phyloP scores from a whole-genome alignment of 2,797 vertebrate genomes.

The Acanthopagrus latus region DNA sequence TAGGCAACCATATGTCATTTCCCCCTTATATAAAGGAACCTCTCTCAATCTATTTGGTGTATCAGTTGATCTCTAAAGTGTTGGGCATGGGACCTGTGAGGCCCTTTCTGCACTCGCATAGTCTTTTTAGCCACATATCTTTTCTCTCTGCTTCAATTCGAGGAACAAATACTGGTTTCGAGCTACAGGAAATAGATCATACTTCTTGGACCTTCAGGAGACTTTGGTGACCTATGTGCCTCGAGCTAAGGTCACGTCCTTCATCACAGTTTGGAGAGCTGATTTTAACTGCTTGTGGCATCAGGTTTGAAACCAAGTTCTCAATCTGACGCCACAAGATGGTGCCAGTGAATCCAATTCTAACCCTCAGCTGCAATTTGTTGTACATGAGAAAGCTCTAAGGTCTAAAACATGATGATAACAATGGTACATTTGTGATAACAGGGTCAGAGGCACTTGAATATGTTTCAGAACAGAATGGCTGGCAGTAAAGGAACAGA shows the following conservation, averaged over 20 bases:
- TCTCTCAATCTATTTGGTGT: conserved; percentile 53
- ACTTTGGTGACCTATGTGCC: background rate
- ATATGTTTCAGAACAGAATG: conserved; percentile 15
- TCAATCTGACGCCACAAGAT: conserved; percentile 43
- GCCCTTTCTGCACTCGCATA: conserved; percentile 15
- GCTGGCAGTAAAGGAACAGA: conserved; percentile 1
- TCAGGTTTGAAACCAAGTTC: background rate
- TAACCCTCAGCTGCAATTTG: conserved; percentile 2
- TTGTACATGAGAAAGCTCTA: conserved; percentile 11
- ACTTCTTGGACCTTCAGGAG: conserved; percentile 4
- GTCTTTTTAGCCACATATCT: background rate
- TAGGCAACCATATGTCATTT: conserved; percentile 25
- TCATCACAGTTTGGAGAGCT: background rate
- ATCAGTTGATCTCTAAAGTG: conserved; percentile 35
- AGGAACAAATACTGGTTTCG: conserved; percentile 19
- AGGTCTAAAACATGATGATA: conserved; percentile 21
- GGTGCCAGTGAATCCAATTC: conserved; percentile 32
- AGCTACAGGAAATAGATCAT: background rate
- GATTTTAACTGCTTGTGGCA: background rate
- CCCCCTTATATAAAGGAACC: background rate
- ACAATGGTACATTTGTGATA: conserved; percentile 52
- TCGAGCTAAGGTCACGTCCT: background rate
- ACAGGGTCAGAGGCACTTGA: conserved; percentile 74
- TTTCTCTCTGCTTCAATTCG: conserved; percentile 18
- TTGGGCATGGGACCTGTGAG: background rate